These are phyloP conservation scores for Antheraea assamensis DNA, from an alignment of 2,888 invertebrate species.

Conservation along the genomic window DNA sequence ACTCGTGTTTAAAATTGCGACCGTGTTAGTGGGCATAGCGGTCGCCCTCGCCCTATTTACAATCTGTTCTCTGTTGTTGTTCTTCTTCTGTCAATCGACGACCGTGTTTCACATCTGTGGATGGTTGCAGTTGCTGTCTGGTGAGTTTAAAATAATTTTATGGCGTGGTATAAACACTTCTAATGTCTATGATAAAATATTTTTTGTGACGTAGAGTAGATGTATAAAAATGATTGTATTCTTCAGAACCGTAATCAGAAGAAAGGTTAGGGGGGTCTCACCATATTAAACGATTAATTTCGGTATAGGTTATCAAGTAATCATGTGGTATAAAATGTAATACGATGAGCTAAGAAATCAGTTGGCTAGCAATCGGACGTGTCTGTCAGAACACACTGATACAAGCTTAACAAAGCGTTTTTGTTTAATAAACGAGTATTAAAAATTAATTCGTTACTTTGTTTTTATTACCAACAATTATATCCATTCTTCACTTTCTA, in stretches of 20 bases:
- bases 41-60: constrained; percentile 93
- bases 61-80: constrained; percentile 93
- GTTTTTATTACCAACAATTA: background rate
- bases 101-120: constrained; percentile 96
- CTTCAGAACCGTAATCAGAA: background rate
- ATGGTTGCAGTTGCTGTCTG: constrained; percentile 97
- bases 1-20: constrained; percentile 92
- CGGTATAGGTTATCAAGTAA: background rate
- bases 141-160: constrained; percentile 80
- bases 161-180: background rate
- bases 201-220: background rate
- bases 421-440: background rate
- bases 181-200: background rate
- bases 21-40: constrained; percentile 93
- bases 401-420: background rate
- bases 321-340: no score
- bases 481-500: background rate
- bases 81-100: constrained; percentile 96
- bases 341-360: background rate
- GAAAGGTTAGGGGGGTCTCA: background rate
- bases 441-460: background rate
- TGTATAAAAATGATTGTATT: background rate
- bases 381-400: background rate
- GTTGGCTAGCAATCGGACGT: background rate
- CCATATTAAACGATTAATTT: background rate